phyloP scores from a whole-genome alignment of 2,888 invertebrate genomes.

The Stictocephala bisonia region DNA sequence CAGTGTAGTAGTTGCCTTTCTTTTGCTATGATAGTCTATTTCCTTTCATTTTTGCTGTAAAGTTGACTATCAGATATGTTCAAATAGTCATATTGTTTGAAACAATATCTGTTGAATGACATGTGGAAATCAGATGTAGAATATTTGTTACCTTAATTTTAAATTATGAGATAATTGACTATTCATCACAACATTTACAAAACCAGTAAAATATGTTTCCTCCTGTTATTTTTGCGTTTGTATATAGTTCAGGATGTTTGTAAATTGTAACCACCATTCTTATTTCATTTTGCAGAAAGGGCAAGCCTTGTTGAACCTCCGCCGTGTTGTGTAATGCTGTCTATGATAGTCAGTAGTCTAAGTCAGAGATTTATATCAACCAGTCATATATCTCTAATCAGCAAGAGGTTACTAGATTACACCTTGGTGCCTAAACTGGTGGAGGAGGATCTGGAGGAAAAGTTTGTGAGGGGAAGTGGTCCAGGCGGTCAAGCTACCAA shows the following conservation, averaged over 20 bases:
- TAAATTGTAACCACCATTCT: too few relatives aligned
- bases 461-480: constrained; percentile 88
- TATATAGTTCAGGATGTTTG: too few relatives aligned
- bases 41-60: not conserved
- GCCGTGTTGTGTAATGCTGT: constrained; percentile 70
- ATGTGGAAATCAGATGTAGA: too few relatives aligned
- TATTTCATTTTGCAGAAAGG: constrained; percentile 72
- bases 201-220: too few relatives aligned
- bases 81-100: too few relatives aligned
- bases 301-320: constrained; percentile 70
- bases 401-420: constrained; percentile 10
- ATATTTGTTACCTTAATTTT: too few relatives aligned
- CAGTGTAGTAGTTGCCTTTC: constrained; percentile 35
- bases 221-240: too few relatives aligned
- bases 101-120: too few relatives aligned
- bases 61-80: not conserved
- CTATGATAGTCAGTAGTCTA: not conserved
- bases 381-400: not conserved
- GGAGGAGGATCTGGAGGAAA: constrained; percentile 85
- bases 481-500: constrained; percentile 95
- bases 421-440: constrained; percentile 64
- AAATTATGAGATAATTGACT: too few relatives aligned
- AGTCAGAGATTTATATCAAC: constrained; percentile 6
- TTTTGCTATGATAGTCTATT: constrained; percentile 21
- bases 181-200: too few relatives aligned